These are phyloP conservation scores for Mareca penelope DNA, from an alignment of 2,797 vertebrate species.

Conservation along the genomic window DNA sequence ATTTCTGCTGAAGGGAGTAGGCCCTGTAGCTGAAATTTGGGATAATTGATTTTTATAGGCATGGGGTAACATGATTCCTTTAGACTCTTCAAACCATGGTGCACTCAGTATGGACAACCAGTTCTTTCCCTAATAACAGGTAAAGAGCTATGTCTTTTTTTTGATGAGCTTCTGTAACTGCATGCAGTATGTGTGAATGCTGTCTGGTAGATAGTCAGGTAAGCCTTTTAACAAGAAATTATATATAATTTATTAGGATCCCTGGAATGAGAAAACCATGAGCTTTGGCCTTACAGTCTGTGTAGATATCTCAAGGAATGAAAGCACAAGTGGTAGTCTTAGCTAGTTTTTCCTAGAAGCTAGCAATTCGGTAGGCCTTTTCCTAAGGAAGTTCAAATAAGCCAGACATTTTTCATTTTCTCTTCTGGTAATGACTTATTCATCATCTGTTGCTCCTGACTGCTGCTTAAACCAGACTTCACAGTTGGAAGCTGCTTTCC, in stretches of 20 bases:
- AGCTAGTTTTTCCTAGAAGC: not conserved
- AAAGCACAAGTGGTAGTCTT: not conserved
- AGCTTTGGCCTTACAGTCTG: not conserved
- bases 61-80: not conserved
- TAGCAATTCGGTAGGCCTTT: not conserved
- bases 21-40: not conserved
- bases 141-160: not conserved
- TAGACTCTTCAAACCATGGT: not conserved
- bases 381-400: not conserved
- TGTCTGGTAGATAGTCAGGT: conserved; percentile 18
- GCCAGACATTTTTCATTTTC: not conserved
- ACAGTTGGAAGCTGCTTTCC: not conserved
- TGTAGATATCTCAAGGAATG: not conserved
- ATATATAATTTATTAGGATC: conserved; percentile 28
- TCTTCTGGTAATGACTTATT: not conserved
- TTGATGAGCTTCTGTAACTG: not conserved
- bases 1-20: not conserved
- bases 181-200: not conserved
- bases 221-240: conserved; percentile 40
- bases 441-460: not conserved
- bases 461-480: not conserved
- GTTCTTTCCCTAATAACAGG: not conserved
- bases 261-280: not conserved
- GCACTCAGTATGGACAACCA: not conserved
- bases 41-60: not conserved